Base-by-base conservation (phyloP, 2,113 vertebrate species). In the Deroptyus accipitrinus region DNA sequence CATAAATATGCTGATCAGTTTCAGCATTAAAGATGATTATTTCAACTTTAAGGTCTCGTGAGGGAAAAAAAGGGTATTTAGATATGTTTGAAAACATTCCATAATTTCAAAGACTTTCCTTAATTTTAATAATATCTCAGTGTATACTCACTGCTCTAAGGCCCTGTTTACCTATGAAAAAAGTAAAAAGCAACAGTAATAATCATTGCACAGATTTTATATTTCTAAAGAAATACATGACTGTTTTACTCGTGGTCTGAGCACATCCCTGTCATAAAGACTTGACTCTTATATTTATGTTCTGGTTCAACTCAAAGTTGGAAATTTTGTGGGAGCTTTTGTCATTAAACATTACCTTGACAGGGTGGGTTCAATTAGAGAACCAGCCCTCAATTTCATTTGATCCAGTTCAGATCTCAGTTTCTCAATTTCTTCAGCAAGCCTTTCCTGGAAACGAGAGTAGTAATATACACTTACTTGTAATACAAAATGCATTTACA, bases 361-460 rank as follows among this genome's bases (percentile, higher is more conserved):
- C 94, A 99, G 98, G 19, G 98, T 98, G 44, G 99, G 98, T 95
- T 99, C 99, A 7, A 99, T 99, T 98, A 99, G 98, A 97, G 99
- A 99, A 74, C 99, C 99, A 89, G 98, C 97, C 95, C 99, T 98
- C 97, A 99, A 79, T 95, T 99, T 98, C 98, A 99, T 96, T 94
- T 99, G 99, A 92, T 99, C 99, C 92, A 99, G 97, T 97, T 99
- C 99, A 46, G 97, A 98, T 96, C 99, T 98, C 95, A 99, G 97
- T 89, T 99, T 99, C 92, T 99, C 99, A 69, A 99, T 99, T 98
- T 99, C 99, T 86, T 99, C 99, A 0, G 99, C 99, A 96, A 99
- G 98, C 92, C 99, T 98, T 86, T 99, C 98, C 99, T 99, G 95
- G 88, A 96, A 97, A 89, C 13, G 37, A 78, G n/a, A 63, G 82